Evolutionary conservation across 2,113 vertebrate species (phyloP).

Genomic region (Peromyscus californicus): DNA sequence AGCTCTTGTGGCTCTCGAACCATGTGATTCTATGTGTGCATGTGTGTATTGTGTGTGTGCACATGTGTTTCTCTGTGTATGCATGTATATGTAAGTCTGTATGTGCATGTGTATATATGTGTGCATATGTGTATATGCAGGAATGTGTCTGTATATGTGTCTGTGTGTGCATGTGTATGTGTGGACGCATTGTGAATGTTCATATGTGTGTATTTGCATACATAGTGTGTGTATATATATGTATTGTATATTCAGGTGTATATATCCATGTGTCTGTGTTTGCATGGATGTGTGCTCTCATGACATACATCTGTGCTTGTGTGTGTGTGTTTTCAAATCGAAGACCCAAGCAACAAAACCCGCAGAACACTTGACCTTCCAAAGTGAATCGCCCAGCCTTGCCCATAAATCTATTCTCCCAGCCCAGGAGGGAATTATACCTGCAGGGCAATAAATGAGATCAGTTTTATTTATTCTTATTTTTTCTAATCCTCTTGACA

Average conservation of each 20-base stretch:
- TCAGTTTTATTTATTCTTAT: neutral
- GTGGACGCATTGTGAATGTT: neutral
- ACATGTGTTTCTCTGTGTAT: neutral
- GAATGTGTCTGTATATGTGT: neutral
- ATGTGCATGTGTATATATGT: neutral
- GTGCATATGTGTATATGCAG: neutral
- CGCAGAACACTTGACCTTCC: constrained; percentile 13
- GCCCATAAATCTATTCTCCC: neutral
- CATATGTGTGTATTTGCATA: neutral
- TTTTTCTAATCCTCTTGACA: constrained; percentile 30
- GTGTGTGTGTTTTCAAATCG: neutral
- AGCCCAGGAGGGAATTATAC: neutral
- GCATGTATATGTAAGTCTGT: neutral
- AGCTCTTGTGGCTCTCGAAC: neutral
- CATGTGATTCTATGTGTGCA: neutral
- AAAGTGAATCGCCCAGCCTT: neutral
- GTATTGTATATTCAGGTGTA: neutral
- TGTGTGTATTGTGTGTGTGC: neutral
- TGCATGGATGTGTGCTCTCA: neutral
- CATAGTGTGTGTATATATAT: neutral
- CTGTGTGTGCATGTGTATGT: too few relatives aligned
- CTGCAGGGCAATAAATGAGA: neutral
- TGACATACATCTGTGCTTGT: neutral
- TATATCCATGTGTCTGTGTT: neutral
- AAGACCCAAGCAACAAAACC: neutral